Evolutionary conservation across 2,113 vertebrate genomes (phyloP).

Genomic region (Sardina pilchardus): DNA sequence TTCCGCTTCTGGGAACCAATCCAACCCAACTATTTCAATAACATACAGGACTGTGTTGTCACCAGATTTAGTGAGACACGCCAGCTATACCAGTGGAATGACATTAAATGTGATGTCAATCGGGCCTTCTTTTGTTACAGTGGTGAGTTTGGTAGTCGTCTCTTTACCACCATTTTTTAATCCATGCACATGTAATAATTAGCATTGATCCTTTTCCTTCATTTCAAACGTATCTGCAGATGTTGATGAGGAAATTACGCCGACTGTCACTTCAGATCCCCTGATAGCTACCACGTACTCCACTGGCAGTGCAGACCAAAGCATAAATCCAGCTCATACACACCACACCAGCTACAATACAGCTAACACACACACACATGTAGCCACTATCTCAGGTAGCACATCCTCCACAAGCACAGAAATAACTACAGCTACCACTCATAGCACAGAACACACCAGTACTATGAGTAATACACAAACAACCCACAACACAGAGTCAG

Average conservation of each 20-base stretch:
- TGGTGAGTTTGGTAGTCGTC: constrained; percentile 45
- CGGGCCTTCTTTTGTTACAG: constrained; percentile 54
- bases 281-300: not conserved
- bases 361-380: not conserved
- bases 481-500: too few species aligned
- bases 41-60: constrained; percentile 44
- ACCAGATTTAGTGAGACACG: constrained; percentile 21
- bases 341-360: not conserved
- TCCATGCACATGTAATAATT: not conserved
- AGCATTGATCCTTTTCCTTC: not conserved
- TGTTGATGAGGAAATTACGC: not conserved
- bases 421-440: not conserved
- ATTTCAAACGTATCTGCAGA: not conserved
- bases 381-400: not conserved
- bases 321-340: not conserved
- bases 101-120: constrained; percentile 28
- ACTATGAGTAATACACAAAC: too few species aligned
- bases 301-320: not conserved
- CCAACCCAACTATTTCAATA: constrained; percentile 32
- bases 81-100: constrained; percentile 50
- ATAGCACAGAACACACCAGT: too few species aligned
- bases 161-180: not conserved
- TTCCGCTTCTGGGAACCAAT: constrained; percentile 54
- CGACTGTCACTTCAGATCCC: not conserved
- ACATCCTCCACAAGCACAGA: not conserved